phyloP scores from a whole-genome alignment of 2,888 invertebrate genomes.

The Silvanus unidentatus region DNA sequence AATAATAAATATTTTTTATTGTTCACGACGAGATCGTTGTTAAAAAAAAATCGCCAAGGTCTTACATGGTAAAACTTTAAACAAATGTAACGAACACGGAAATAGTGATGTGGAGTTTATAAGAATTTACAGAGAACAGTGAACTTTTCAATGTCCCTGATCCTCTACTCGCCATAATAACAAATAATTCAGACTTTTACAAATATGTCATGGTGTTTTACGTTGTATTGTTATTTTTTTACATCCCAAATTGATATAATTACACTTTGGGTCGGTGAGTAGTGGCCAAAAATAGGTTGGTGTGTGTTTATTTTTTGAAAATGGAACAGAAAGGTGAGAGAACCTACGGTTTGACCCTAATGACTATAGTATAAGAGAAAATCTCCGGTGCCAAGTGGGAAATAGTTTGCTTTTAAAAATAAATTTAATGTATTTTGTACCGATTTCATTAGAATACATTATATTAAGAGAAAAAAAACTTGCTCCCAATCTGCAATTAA shows the following conservation, averaged over 20 bases:
- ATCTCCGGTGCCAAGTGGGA: constrained; percentile 22
- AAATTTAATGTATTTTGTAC: background rate
- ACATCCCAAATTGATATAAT: too few relatives aligned
- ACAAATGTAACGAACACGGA: constrained; percentile 2
- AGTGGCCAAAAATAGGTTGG: too few relatives aligned
- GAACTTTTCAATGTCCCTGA: constrained; percentile 2
- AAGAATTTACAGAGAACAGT: constrained; percentile 1
- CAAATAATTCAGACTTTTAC: too few relatives aligned
- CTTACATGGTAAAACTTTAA: background rate
- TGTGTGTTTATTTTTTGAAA: too few relatives aligned
- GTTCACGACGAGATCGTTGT: too few relatives aligned
- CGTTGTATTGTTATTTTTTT: too few relatives aligned
- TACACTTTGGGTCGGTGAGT: too few relatives aligned
- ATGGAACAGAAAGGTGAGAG: too few relatives aligned
- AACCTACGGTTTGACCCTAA: constrained; percentile 27
- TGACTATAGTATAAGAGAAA: constrained; percentile 21
- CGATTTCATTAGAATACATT: too few relatives aligned
- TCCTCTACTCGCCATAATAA: background rate
- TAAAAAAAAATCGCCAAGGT: background rate
- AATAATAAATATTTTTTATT: background rate
- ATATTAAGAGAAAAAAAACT: too few relatives aligned
- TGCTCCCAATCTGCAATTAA: too few relatives aligned
- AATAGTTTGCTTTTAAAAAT: constrained; percentile 17
- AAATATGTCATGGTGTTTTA: too few relatives aligned
- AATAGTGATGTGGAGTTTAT: constrained; percentile 1